Base-by-base conservation (phyloP, 2,113 vertebrate species). In the Oreochromis aureus region DNA sequence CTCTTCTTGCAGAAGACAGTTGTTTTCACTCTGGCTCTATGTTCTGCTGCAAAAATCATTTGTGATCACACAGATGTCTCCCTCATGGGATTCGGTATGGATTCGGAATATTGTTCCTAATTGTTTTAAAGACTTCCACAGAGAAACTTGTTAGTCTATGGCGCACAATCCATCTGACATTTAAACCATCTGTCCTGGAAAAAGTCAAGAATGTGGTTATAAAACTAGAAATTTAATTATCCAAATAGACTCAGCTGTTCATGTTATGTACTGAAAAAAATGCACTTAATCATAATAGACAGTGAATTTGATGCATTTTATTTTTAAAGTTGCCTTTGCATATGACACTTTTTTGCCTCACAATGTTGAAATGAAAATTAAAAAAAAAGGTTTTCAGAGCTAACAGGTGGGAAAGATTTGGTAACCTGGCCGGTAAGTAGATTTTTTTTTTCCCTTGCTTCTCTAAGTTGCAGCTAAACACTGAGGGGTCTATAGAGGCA, bases 381-480 rank as follows among this genome's bases (percentile, higher is more conserved):
- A 1, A 11, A 56, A 44, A 19, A 12, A 1, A 36, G 5, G 18
- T 19, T 46, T 89, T 51, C 66, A n/a, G 11, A 22, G 55, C 15
- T 2, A 85, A 78, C 86, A 48, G 48, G 41, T 15, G 59, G 58
- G 84, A 90, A 86, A 89, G 24, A 79, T 90, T 84, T 73, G 34
- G 80, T 91, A 39, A 88, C 59, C 82, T 85, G 84, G 81, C 80
- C 86, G 66, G 84, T 89, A 83, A 82, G 87, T 71, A 79, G 81
- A 86, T 91, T 84, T 86, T 73, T 56, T 36, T 10, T 56, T 36
- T 10, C 10, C 82, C 87, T 87, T 93, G 76, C 89, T 91, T 86
- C 63, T 85, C 61, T 61, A 41, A 82, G 58, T 87, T 82, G 53
- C 58, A 22, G 36, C 66, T 61, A 19, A 66, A 89, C 19, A 94